phyloP scores from a whole-genome alignment of 2,888 invertebrate species.

The Piscicola geometra region DNA sequence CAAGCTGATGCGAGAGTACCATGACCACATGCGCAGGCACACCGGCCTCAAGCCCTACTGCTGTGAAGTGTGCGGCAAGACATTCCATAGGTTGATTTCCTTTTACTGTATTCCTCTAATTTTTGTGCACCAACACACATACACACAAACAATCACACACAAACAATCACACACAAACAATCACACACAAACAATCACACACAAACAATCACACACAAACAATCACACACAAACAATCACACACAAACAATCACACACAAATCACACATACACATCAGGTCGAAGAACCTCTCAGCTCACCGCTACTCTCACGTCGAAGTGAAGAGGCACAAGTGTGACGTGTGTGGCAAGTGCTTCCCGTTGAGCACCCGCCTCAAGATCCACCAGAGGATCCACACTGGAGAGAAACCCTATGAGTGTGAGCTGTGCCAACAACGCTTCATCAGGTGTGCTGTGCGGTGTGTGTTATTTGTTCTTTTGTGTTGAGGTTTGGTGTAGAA shows the following conservation, averaged over 20 bases:
- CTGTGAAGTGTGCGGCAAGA: constrained; percentile 25
- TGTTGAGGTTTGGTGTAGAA: too few relatives aligned
- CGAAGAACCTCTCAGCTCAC: constrained; percentile 11
- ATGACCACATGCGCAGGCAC: constrained; percentile 17
- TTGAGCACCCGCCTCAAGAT: constrained; percentile 13
- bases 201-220: too few relatives aligned
- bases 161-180: too few relatives aligned
- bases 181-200: too few relatives aligned
- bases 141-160: too few relatives aligned
- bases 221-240: too few relatives aligned
- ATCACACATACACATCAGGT: background rate
- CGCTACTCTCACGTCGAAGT: constrained; percentile 15
- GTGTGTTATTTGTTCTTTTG: too few relatives aligned
- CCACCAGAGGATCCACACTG: constrained; percentile 12
- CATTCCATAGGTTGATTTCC: background rate
- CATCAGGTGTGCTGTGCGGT: background rate
- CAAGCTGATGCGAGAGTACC: constrained; percentile 16
- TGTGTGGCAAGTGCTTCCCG: constrained; percentile 12
- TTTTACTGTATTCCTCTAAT: too few relatives aligned
- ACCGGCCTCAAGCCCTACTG: constrained; percentile 17
- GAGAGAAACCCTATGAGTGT: constrained; percentile 20
- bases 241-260: background rate
- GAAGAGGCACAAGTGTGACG: constrained; percentile 23
- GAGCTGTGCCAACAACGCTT: constrained; percentile 9
- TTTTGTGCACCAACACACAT: too few relatives aligned